Conservation (phyloP, 2,797 vertebrate species). For the Chelonia mydas region DNA sequence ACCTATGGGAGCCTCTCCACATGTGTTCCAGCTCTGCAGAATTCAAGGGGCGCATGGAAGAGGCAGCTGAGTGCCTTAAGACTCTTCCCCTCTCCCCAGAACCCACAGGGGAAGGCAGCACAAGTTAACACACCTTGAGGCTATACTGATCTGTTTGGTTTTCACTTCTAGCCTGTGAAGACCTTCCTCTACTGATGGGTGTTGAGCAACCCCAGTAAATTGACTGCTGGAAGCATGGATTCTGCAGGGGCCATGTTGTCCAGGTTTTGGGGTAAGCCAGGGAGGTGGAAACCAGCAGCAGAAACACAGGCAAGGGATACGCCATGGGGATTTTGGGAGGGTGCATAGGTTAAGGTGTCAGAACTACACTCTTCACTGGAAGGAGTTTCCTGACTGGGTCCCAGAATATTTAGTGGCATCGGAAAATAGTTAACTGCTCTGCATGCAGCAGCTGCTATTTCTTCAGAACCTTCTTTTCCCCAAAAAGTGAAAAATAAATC, state of each 20-base stretch:
- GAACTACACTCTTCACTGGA: neutral
- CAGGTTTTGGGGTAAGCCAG: neutral
- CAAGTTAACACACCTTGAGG: neutral
- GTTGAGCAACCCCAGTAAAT: neutral
- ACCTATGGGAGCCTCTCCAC: too few species aligned
- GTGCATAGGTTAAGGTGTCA: neutral
- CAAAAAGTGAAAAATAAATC: neutral
- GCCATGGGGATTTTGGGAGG: neutral
- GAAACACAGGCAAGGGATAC: neutral
- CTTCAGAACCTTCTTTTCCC: neutral
- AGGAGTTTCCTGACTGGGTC: neutral
- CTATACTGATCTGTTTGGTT: accelerated
- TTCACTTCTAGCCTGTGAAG: neutral
- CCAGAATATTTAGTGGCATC: neutral
- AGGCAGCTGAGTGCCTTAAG: neutral
- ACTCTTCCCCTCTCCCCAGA: neutral
- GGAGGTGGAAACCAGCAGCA: neutral
- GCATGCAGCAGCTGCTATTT: neutral
- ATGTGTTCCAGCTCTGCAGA: neutral
- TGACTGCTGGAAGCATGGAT: neutral
- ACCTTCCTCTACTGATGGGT: neutral
- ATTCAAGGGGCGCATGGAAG: neutral
- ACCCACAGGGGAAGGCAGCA: neutral
- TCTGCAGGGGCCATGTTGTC: neutral
- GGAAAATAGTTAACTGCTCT: neutral